Evolutionary conservation across 2,888 invertebrate species (phyloP).

Genomic region (Ischnura elegans): DNA sequence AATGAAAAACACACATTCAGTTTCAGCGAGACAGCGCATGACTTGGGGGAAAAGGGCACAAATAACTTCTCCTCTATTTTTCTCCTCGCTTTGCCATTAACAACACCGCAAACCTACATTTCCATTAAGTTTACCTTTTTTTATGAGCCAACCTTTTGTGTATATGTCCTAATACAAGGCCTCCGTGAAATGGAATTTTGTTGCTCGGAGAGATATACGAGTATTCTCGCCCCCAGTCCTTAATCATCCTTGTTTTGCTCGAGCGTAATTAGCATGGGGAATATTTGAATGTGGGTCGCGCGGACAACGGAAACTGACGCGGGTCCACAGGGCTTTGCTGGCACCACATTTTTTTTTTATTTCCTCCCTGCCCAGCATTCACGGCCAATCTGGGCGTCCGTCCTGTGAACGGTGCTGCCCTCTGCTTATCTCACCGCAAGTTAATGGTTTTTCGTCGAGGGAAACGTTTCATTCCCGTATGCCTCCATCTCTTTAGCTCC

Average conservation of each 20-base stretch:
- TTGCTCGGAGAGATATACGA: not conserved
- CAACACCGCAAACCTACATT: not conserved
- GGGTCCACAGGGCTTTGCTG: not conserved
- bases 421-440: not conserved
- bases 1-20: no score
- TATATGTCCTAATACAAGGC: not conserved
- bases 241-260: not conserved
- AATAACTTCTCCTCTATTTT: no score
- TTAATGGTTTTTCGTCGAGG: constrained; percentile 38
- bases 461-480: not conserved
- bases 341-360: not conserved
- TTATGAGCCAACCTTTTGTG: not conserved
- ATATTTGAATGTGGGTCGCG: constrained; percentile 38
- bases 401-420: not conserved
- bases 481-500: no score
- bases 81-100: not conserved
- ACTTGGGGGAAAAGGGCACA: no score
- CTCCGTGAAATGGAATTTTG: not conserved
- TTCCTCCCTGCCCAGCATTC: no score
- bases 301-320: not conserved
- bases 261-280: constrained; percentile 10
- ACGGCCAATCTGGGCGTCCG: no score
- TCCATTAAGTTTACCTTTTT: not conserved
- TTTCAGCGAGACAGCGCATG: no score
- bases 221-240: not conserved